A percentile compares a stretch with the other conserved stretches of the same genome.
These are phyloP conservation scores for Tipula confusa DNA, from an alignment of 2,888 invertebrate genomes.

Conservation along the genomic window DNA sequence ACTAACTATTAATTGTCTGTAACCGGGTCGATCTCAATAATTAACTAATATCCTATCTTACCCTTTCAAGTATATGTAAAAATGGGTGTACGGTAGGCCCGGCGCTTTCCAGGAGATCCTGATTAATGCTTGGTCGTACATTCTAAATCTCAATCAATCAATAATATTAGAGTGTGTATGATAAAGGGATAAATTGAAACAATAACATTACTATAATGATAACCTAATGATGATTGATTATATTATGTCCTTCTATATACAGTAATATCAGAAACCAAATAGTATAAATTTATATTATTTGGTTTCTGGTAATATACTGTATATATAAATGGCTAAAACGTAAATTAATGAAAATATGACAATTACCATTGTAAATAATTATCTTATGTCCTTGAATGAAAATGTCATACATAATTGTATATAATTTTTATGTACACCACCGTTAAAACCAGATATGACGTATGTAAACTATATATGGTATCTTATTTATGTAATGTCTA, in stretches of 20 bases:
- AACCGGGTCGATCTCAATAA: too few species aligned
- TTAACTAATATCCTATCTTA: too few species aligned
- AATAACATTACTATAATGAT: not conserved
- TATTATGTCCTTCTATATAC: not conserved
- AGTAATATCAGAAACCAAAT: too few species aligned
- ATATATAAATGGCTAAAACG: not conserved
- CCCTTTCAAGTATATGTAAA: too few species aligned
- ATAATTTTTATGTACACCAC: not conserved
- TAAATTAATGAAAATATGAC: constrained; percentile 16
- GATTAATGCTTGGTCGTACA: too few species aligned
- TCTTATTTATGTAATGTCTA: not conserved
- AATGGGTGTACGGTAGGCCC: too few species aligned
- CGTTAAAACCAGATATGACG: not conserved
- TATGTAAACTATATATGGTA: not conserved
- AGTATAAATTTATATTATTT: too few species aligned
- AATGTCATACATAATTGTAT: not conserved
- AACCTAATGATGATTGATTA: not conserved
- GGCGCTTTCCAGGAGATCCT: too few species aligned
- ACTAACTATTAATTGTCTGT: too few species aligned
- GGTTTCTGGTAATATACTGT: not conserved
- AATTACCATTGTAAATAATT: not conserved
- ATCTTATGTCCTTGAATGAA: not conserved
- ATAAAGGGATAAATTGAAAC: not conserved
- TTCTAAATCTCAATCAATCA: too few species aligned
- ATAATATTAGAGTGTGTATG: not conserved